Evolutionary conservation across 2,888 invertebrate species (phyloP), one percentile per base, ranked within the genome.

Genomic region (Lumbricus terrestris): DNA sequence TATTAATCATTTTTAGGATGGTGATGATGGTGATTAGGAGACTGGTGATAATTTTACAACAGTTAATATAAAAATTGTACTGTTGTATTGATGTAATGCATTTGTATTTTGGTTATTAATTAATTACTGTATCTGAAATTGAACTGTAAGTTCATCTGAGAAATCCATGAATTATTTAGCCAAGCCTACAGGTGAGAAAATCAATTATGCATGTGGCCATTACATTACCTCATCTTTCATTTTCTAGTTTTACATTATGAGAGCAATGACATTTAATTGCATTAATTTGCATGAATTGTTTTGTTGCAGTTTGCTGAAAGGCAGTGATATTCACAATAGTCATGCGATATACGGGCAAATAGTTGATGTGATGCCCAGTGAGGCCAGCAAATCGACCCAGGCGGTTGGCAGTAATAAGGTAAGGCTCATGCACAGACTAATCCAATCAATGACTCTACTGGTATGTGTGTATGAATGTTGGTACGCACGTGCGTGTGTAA

Each of bases 371-470:
- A 92, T 92, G 88, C 92, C 93, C 4, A 94, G 94, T 90, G 89
- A 92, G 82, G 91, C 92, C 40, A 92, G 93, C 89, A 92, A 92
- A 89, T 91, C 92, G 29, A 88, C 91, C 88, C 91, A 90, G n/a
- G 89, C 91, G 83, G 91, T 94, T 83, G 94, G 94, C 23, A 94
- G 94, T 91, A 95, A 94, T 91, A 95, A 94, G 93, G 95, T 94
- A 92, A 90, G n/a, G 18, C 47, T 23, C 23, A 2, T 15, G 8
- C 47, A 23, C 47, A 47, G 47, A 47, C 20, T 40, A 47, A 47
- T 47, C 47, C 20, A 20, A 47, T 47, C 69, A 69, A n/a, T 69
- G n/a, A 11, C 29, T 69, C 29, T 69, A n/a, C n/a, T 13, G n/a
- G 69, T n/a, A 8, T 69, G 69, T 69, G 8, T 69, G 69, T 11